Evolutionary conservation across 2,113 vertebrate species (phyloP).

Genomic region (Prochilodus magdalenae): DNA sequence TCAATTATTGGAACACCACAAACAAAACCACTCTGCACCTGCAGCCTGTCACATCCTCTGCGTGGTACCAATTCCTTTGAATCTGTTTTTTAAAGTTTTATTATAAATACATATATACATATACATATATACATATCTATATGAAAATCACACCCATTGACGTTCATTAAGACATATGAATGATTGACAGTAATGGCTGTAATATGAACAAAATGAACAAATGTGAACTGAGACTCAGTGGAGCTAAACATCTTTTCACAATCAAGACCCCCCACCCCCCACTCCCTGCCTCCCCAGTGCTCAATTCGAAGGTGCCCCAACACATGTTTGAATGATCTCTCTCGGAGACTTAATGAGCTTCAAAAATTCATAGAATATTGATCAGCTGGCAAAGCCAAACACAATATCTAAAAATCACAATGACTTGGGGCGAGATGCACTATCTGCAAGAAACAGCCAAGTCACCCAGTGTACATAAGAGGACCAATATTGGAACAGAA

Average conservation of each 20-base stretch:
- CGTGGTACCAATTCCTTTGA: too few relatives aligned
- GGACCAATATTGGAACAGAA: slow-evolving; percentile 33
- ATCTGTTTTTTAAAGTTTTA: too few relatives aligned
- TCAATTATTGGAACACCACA: too few relatives aligned
- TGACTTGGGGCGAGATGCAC: slow-evolving; percentile 58
- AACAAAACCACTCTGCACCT: too few relatives aligned
- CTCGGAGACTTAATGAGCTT: slow-evolving; percentile 63
- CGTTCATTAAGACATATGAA: background rate
- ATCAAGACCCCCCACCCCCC: too few relatives aligned
- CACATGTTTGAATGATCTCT: slow-evolving; percentile 18
- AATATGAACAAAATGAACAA: background rate
- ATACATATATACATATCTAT: background rate
- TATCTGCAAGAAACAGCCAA: slow-evolving; percentile 54
- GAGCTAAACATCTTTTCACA: background rate
- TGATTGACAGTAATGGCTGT: background rate
- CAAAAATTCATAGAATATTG: slow-evolving; percentile 81
- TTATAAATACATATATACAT: too few relatives aligned
- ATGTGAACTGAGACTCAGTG: background rate
- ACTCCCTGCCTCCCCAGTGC: slow-evolving; percentile 2
- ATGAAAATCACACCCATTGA: background rate
- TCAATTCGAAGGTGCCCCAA: slow-evolving; percentile 37
- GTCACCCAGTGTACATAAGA: slow-evolving; percentile 45
- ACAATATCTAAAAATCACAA: slow-evolving; percentile 68
- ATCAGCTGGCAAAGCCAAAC: slow-evolving; percentile 72
- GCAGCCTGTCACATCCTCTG: too few relatives aligned